Base-by-base conservation (phyloP, 92 coral and sea anemone genomes). In the Parazoanthus atlanticus region DNA sequence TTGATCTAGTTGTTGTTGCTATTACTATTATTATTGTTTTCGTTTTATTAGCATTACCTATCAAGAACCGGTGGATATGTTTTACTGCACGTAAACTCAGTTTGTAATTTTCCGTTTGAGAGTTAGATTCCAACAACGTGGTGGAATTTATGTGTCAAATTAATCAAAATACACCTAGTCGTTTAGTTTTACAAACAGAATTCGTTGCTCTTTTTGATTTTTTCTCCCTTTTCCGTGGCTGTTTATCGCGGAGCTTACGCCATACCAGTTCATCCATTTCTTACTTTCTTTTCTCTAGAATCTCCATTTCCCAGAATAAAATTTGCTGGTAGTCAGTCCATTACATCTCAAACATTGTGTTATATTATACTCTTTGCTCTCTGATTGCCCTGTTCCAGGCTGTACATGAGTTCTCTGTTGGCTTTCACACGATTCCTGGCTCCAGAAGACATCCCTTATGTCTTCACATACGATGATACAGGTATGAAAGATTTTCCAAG, bases 381-480 rank as follows among this genome's bases (percentile, higher is more conserved):
- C 29, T 16, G 71, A 26, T 80, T 16, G 40, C 28, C 58, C 23
- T 40, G 28, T 72, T 43, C 34, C 31, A 95, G 99, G 74, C 92
- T 97, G 98, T 97, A 93, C 91, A 82, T 97, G 82, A 95, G 99
- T 79, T 97, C 99, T 1, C 41, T 97, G 89, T 94, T 93, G 40
- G 99, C 96, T 78, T 97, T 94, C 88, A 96, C 99, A 0, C 91
- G 99, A 33, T 94, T 97, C 89, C 91, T 97, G 76, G 94, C 98
- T 23, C 95, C 99, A n/a, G 99, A 97, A 56, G 98, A 97, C 38
- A 93, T 97, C 28, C 99, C 99, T 3, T 97, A 94, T 79, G 99
- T 97, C 12, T 97, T 97, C 79, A 95, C 96, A 0, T 95, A 95
- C 86, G 99, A 97, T 46, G 96, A 97, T 78, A 97, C 99, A 93